Evolutionary conservation across 2,888 invertebrate genomes (phyloP).

Genomic region (Dendrolimus pini): DNA sequence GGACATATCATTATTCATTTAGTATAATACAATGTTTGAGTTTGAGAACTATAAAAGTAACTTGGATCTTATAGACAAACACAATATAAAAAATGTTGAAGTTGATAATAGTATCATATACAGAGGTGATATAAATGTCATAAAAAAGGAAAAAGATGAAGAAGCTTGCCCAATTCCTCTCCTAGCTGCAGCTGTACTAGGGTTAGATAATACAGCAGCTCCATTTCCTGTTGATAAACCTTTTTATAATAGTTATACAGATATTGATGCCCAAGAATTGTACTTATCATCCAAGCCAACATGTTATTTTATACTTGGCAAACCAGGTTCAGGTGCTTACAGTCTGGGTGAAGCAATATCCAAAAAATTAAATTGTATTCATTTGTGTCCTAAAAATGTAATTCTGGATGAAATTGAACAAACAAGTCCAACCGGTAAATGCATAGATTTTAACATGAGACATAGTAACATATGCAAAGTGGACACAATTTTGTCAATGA

Average conservation of each 20-base stretch:
- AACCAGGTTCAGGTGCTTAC: constrained; percentile 72
- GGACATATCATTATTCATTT: not conserved
- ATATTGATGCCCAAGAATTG: constrained; percentile 66
- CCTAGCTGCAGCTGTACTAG: constrained; percentile 49
- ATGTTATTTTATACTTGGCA: constrained; percentile 77
- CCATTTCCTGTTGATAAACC: constrained; percentile 29
- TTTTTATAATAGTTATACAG: constrained; percentile 57
- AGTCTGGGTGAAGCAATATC: constrained; percentile 74
- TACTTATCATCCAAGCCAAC: constrained; percentile 70
- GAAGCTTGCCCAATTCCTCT: constrained; percentile 19
- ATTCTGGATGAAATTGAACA: constrained; percentile 76
- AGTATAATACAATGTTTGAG: constrained; percentile 24
- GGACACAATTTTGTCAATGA: constrained; percentile 66
- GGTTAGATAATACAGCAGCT: constrained; percentile 50
- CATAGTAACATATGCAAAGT: constrained; percentile 67
- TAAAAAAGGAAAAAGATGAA: constrained; percentile 17
- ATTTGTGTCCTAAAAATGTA: constrained; percentile 74
- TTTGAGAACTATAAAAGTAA: constrained; percentile 32
- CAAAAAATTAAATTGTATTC: constrained; percentile 73
- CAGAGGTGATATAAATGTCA: constrained; percentile 25
- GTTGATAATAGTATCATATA: constrained; percentile 31
- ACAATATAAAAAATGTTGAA: constrained; percentile 23
- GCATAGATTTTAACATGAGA: constrained; percentile 76
- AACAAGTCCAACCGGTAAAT: constrained; percentile 70
- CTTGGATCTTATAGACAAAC: constrained; percentile 33